These are phyloP conservation scores for Andrena chrysosceles DNA, from an alignment of 2,888 invertebrate genomes.

Conservation along the genomic window DNA sequence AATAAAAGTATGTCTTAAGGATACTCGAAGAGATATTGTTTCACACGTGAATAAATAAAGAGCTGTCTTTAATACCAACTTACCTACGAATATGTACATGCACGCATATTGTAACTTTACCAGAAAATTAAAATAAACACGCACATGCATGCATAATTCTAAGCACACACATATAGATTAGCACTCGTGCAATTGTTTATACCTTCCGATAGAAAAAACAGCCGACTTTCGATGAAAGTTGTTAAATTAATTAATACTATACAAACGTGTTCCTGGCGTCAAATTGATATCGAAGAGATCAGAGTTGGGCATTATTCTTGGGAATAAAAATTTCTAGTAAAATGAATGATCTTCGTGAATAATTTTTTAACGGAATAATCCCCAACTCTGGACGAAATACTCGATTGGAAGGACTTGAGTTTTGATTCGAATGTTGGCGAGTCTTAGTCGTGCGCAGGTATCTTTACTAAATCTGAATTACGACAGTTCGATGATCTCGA, in stretches of 20 bases:
- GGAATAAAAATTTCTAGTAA: no score
- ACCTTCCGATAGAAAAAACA: conserved; percentile 31
- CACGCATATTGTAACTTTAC: conserved; percentile 15
- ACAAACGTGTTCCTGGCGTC: background rate
- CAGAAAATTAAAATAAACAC: conserved; percentile 42
- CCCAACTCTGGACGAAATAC: background rate
- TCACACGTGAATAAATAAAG: conserved; percentile 13
- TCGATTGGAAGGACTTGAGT: conserved; percentile 40
- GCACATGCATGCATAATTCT: conserved; percentile 2
- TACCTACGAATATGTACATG: conserved; percentile 4
- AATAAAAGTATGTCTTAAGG: background rate
- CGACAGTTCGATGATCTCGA: conserved; percentile 19
- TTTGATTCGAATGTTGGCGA: conserved; percentile 24
- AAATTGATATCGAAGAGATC: background rate
- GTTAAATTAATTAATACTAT: conserved; percentile 20
- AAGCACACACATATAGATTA: conserved; percentile 35
- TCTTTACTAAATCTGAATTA: conserved; percentile 30
- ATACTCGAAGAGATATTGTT: background rate
- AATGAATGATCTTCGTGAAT: no score
- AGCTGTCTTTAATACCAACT: conserved; percentile 2
- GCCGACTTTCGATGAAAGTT: conserved; percentile 31
- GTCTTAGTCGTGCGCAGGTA: background rate
- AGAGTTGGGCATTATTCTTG: no score
- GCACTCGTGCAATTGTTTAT: conserved; percentile 23
- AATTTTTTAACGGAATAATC: no score